Evolutionary conservation across 2,888 invertebrate genomes (phyloP), one percentile per base, ranked within the genome.

Genomic region (Trissoscelio sp.): DNA sequence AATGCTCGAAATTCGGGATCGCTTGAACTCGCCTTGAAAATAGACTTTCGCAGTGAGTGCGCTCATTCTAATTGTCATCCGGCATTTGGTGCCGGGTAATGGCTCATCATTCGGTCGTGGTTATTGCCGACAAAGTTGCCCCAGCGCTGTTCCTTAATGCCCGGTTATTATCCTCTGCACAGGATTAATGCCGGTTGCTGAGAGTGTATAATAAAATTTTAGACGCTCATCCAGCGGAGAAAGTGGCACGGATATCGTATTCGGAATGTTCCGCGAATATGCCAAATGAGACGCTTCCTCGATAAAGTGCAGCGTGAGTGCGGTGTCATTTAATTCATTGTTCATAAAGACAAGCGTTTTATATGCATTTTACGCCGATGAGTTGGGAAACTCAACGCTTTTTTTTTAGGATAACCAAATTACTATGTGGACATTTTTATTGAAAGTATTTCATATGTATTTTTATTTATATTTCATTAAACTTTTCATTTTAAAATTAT

Each of bases 191-290:
- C 11, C 24, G 22, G 14, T 28, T 37, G 31, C n/a, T n/a, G n/a
- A n/a, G n/a, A 28, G 20, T 24, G 42, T 57, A 70, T 70, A 55
- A 72, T 78, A 72, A 78, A 70, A 57, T 57, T 64, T 64, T 58
- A 31, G 60, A 74, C 46, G 60, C 44, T 48, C 44, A 58, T 53
- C 42, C 62, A 51, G 37, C 12, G 44, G 80, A 74, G 83, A 83
- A 83, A 80, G 80, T 79, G 34, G 80, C 39, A 80, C 78, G 72
- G 53, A 75, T 31, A 74, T 60, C 39, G 60, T 55, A 74, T 64
- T 74, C 69, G 20, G 46, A 72, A 67, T 67, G 53, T 75, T 75
- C 58, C 64, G 16, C 58, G 24, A 75, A 72, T 72, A 58, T 60
- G 46, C 53, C 20, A 46, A 81, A 75, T 37, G 24, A 70, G 55